Conservation (phyloP, 2,888 invertebrate genomes). For the Drosophila vallismaia region DNA sequence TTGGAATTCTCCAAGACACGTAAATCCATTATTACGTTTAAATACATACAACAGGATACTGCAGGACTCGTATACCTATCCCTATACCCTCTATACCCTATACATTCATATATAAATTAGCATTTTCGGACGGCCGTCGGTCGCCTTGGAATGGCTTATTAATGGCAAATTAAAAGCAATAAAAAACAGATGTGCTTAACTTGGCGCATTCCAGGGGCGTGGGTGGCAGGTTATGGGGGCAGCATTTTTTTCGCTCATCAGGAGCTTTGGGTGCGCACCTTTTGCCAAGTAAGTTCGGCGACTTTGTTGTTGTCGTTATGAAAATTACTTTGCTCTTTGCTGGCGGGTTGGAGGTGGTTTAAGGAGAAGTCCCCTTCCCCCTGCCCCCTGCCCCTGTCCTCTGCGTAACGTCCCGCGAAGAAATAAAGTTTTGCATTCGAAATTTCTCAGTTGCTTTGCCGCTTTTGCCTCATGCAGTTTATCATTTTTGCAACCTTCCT, state of each 20-base stretch:
- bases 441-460: slow-evolving; percentile 64
- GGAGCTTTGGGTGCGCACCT: slow-evolving; percentile 55
- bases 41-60: slow-evolving; percentile 15
- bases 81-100: slow-evolving; percentile 6
- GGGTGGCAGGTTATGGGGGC: background rate
- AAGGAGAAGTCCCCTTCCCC: background rate
- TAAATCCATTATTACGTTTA: slow-evolving; percentile 36
- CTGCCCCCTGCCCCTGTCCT: slow-evolving; percentile 5
- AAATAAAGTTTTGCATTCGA: slow-evolving; percentile 75
- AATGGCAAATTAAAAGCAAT: slow-evolving; percentile 83
- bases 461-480: slow-evolving; percentile 77
- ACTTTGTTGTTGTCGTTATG: slow-evolving; percentile 74
- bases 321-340: slow-evolving; percentile 79
- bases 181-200: slow-evolving; percentile 83
- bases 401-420: slow-evolving; percentile 55
- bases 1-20: slow-evolving; percentile 53
- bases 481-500: slow-evolving; percentile 65
- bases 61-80: slow-evolving; percentile 17
- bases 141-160: slow-evolving; percentile 80
- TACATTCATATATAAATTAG: slow-evolving; percentile 65
- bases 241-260: slow-evolving; percentile 54
- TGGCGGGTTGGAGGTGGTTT: slow-evolving; percentile 5
- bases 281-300: slow-evolving; percentile 70
- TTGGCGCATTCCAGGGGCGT: slow-evolving; percentile 72
- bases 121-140: slow-evolving; percentile 60